Evolutionary conservation across 1,140 invertebrate species (phyloP), one percentile per base, ranked within the genome.

Genomic region (Caerostris darwini): DNA sequence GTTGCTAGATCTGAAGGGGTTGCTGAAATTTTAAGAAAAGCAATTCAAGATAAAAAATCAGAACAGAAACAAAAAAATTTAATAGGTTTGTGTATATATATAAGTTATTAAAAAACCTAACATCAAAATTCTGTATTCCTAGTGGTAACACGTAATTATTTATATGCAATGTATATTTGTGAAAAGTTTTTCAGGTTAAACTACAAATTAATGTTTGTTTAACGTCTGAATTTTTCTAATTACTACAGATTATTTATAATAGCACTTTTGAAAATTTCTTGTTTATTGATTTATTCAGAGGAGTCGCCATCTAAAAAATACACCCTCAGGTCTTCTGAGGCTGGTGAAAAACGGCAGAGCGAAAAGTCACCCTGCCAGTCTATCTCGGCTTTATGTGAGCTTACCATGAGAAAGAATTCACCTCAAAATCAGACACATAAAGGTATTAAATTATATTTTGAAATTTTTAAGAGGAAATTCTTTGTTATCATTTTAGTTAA

Each of bases 1-100:
- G 97, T 98, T 92, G 96, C 97, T 96, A 90, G 96, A 96, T 83
- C 96, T 96, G 69, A 95, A 67, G 90, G 86, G 17, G 91, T 95
- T 90, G 61, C 92, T 19, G 14, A 94, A 67, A 61, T 95, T 10
- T 94, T 95, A 85, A 94, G 95, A 83, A 61, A 94, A 69, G 92
- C 95, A 82, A 88, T 94, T 56, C 34, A 94, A 34, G 34, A 34
- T 34, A 96, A 96, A 96, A 96, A 96, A 94, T 34, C 34, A 34
- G 34, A 34, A 96, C 96, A 95, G 96, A 57, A 81, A 56, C 34
- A 59, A 87, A 96, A 95, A 96, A 96, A 96, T 95, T 96, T 96
- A 87, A 95, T 94, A 94, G 93, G 69, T 56, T 69, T 95, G 77
- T 94, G 5, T 34, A 8, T 1, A 10, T 77, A 8, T 8, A 19